Evolutionary conservation across 37 sponge, comb jelly and placozoan species (phyloP).

Genomic region (Tethya wilhelma): DNA sequence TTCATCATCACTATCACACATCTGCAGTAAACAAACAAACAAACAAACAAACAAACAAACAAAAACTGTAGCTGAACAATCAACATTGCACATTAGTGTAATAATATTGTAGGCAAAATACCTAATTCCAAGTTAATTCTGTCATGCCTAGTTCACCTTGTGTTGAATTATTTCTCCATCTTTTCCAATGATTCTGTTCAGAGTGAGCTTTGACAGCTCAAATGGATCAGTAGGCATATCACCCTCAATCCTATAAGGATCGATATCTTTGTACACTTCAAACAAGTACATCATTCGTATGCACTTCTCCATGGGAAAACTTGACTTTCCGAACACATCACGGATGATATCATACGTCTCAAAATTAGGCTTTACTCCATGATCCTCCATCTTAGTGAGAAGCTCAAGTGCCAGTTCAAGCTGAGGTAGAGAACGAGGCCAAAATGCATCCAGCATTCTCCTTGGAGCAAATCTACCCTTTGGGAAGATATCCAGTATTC

Average conservation of each 20-base stretch:
- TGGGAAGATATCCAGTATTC: conserved; percentile 82
- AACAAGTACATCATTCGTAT: conserved; percentile 84
- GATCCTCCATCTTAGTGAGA: conserved; percentile 90
- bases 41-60: neutral
- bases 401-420: conserved; percentile 82
- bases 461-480: conserved; percentile 73
- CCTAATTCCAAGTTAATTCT: too few relatives aligned
- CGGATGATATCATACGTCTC: conserved; percentile 66
- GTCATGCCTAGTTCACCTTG: conserved; percentile 68
- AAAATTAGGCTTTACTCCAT: conserved; percentile 79
- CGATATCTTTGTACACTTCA: conserved; percentile 70
- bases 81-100: neutral
- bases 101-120: neutral
- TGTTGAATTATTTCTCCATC: conserved; percentile 36
- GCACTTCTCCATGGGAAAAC: conserved; percentile 88
- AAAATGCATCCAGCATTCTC: conserved; percentile 80
- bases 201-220: conserved; percentile 52
- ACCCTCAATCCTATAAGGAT: conserved; percentile 75
- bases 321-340: conserved; percentile 76
- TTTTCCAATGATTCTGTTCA: conserved; percentile 54
- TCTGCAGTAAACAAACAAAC: neutral
- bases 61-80: too few relatives aligned
- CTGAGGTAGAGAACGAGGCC: conserved; percentile 88
- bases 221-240: conserved; percentile 48
- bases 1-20: neutral